Conservation (phyloP, 2,113 vertebrate genomes). For the Pan paniscus region DNA sequence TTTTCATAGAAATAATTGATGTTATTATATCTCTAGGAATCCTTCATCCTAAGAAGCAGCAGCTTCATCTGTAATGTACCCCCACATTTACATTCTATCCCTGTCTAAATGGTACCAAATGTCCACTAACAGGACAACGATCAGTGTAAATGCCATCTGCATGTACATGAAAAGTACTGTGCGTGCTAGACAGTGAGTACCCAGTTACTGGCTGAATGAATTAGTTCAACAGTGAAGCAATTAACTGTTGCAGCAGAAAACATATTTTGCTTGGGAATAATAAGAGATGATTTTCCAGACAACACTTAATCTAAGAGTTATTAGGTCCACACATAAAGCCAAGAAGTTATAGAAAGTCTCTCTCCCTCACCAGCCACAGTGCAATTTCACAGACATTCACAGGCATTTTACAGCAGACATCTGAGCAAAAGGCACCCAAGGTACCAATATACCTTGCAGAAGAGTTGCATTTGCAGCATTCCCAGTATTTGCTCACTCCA, state of each 20-base stretch:
- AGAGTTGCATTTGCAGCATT: neutral
- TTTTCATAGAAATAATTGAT: conserved; percentile 56
- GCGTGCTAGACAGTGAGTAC: neutral
- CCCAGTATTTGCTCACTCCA: neutral
- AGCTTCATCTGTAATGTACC: neutral
- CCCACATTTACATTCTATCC: neutral
- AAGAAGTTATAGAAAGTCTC: neutral
- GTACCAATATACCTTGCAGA: neutral
- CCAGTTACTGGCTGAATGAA: neutral
- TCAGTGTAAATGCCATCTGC: neutral
- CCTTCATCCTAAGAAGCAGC: conserved; percentile 9
- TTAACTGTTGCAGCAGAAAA: neutral
- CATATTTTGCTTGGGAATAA: neutral
- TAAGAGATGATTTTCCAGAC: conserved; percentile 21
- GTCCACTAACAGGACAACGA: neutral
- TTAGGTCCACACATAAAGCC: conserved; percentile 18
- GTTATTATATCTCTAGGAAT: neutral
- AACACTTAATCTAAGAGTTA: neutral
- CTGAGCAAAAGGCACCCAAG: neutral
- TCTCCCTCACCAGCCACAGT: too few species aligned
- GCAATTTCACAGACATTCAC: neutral
- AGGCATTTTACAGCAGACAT: neutral
- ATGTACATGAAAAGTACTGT: neutral
- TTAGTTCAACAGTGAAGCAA: neutral
- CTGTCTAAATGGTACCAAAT: neutral